Evolutionary conservation across 1,140 invertebrate species (phyloP).

Genomic region (Solen grandis): DNA sequence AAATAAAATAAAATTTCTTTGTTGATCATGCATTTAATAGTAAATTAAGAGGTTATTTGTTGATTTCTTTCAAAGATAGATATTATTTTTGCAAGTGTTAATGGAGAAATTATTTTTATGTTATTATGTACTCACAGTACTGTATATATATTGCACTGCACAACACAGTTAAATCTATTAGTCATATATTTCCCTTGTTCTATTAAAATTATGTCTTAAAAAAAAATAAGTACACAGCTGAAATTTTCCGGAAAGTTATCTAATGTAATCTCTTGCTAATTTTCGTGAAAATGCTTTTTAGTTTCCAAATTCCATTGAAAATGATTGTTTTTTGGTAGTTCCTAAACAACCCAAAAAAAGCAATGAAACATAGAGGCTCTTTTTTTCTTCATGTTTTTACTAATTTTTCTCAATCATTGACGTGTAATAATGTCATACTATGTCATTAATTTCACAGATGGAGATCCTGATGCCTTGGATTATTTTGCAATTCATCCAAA

Average conservation of each 20-base stretch:
- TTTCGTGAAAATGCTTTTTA: neutral
- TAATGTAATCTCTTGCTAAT: slow-evolving; percentile 5
- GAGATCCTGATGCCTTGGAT: slow-evolving; percentile 58
- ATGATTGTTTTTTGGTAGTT: neutral
- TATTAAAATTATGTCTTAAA: no score
- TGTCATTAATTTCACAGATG: slow-evolving; percentile 61
- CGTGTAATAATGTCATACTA: no score
- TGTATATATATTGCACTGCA: no score
- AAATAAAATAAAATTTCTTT: no score
- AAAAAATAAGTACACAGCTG: no score
- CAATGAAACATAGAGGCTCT: neutral
- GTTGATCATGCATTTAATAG: neutral
- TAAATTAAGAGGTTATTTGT: neutral
- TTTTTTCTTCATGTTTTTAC: neutral
- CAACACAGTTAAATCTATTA: no score
- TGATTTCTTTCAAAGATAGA: slow-evolving; percentile 14
- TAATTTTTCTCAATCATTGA: neutral
- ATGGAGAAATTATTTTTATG: no score
- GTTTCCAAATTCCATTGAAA: neutral
- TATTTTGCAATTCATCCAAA: slow-evolving; percentile 72
- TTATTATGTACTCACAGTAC: no score
- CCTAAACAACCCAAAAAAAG: neutral
- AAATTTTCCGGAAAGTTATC: no score
- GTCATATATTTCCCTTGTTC: no score
- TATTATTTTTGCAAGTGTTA: no score